Base-by-base conservation (phyloP, 2,888 invertebrate genomes). In the Agriopis aurantiaria region DNA sequence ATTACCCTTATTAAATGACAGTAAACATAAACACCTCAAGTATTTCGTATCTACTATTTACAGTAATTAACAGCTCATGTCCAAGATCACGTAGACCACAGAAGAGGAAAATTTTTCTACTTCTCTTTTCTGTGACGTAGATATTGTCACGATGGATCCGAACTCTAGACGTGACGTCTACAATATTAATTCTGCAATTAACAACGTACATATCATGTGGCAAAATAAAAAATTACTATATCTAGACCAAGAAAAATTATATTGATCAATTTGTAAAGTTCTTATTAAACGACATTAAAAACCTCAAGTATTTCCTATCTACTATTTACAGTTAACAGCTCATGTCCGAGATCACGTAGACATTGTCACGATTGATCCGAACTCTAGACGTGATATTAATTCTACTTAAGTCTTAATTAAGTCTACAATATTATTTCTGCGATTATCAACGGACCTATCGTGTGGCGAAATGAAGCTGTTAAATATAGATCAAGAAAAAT, bases 281-380 rank as follows among this genome's bases (percentile, higher is more conserved):
- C 8, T 51, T 8, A 0, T 17, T 11, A 45, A 45, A 59, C 33
- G 23, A 33, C n/a, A 43, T 23, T 40, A 40, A 43, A 51, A 11
- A 57, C 40, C 11, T 61, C 23, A 49, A 59, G n/a, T 17, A 23
- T 23, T 23, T 23, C 17, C 1, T 23, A 23, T 8, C 11, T 33
- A 41, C 1, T 48, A 45, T 14, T 55, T 17, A 67, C 46, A 48
- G 51, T 12, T 23, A 46, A 23, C 45, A 65, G 53, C 63, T 73
- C 77, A 74, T 78, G 77, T 46, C 52, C 40, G 71, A 66, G 68
- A 78, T 79, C 79, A 79, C 78, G 77, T 79, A 79, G 69, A 51
- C 74, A 55, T 40, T 45, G 60, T 48, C 68, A 70, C 64, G 72
- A 57, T 11, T 57, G 59, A 8, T 52, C 43, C 11, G 11, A 46